A percentile compares a stretch with the other conserved stretches of the same genome.
These are phyloP conservation scores for Hippocampus comes DNA, from an alignment of 2,113 vertebrate genomes.

Conservation along the genomic window DNA sequence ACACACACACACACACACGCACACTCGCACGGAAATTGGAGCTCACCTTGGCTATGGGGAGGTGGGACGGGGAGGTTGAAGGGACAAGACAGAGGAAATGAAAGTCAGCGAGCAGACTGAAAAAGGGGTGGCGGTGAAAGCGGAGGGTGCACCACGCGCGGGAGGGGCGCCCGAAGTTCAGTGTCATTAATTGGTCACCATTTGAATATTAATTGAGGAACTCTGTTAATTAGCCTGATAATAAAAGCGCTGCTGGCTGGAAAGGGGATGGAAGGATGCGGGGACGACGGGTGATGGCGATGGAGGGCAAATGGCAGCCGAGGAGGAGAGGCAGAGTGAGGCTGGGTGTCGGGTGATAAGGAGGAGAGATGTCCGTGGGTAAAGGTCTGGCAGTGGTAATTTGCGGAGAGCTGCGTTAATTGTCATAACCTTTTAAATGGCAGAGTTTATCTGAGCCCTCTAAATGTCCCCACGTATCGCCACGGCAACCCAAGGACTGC, in stretches of 20 bases:
- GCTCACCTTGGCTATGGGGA: slow-evolving; percentile 42
- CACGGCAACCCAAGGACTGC: slow-evolving; percentile 65
- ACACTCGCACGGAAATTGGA: slow-evolving; percentile 51
- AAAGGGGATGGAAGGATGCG: slow-evolving; percentile 42
- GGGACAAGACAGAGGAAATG: slow-evolving; percentile 49
- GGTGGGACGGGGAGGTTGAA: slow-evolving; percentile 51
- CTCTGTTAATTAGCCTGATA: slow-evolving; percentile 82
- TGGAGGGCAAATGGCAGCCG: slow-evolving; percentile 59
- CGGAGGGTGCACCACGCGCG: slow-evolving; percentile 7
- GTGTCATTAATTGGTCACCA: slow-evolving; percentile 84
- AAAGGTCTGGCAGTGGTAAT: slow-evolving; percentile 78
- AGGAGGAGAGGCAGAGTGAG: slow-evolving; percentile 28
- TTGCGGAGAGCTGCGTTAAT: slow-evolving; percentile 78
- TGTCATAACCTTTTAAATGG: slow-evolving; percentile 83
- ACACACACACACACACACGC: slow-evolving; percentile 49
- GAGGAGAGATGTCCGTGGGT: slow-evolving; percentile 69
- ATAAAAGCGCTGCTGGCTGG: slow-evolving; percentile 72
- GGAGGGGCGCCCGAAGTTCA: slow-evolving; percentile 76
- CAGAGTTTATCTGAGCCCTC: slow-evolving; percentile 79
- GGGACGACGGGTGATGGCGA: slow-evolving; percentile 45
- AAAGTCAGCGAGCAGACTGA: slow-evolving; percentile 28
- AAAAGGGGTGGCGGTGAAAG: slow-evolving; percentile 53
- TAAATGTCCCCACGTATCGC: slow-evolving; percentile 73
- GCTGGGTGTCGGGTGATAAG: slow-evolving; percentile 65
- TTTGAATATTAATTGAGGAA: slow-evolving; percentile 82